Evolutionary conservation across 1,140 invertebrate species (phyloP), one percentile per base, ranked within the genome.

Genomic region (Ectropis grisescens): DNA sequence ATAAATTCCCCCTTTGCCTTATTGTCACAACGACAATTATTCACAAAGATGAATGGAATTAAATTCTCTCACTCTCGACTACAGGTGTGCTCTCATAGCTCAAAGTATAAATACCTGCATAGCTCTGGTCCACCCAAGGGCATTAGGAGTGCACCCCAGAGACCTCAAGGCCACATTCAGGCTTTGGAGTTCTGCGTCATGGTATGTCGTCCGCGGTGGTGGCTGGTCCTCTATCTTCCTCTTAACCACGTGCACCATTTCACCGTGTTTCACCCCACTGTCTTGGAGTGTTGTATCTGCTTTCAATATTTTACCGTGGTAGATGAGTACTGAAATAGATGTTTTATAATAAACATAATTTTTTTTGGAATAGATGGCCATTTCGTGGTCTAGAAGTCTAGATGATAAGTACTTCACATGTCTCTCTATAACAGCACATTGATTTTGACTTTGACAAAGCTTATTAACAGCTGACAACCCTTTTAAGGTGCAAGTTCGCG

Each of bases 41-140:
- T n/a, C n/a, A n/a, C n/a, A n/a, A n/a, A n/a, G n/a, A n/a, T n/a
- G n/a, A n/a, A n/a, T n/a, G n/a, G n/a, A n/a, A n/a, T n/a, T n/a
- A n/a, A n/a, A n/a, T n/a, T n/a, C n/a, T n/a, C n/a, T n/a, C n/a
- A n/a, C n/a, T n/a, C n/a, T n/a, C n/a, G n/a, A n/a, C n/a, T n/a
- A n/a, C n/a, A n/a, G n/a, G n/a, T n/a, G n/a, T n/a, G n/a, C n/a
- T n/a, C n/a, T n/a, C n/a, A n/a, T n/a, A n/a, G n/a, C n/a, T n/a
- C n/a, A n/a, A n/a, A n/a, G n/a, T n/a, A n/a, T n/a, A n/a, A 6
- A n/a, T 51, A 76, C 74, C 64, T 76, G 71, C 74, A 80, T 80
- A 29, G 74, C 74, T 44, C 66, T 60, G 3, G 71, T 76, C 75
- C 75, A 80, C 0, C 75, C 75, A 3, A 66, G 69, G 10, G 75